phyloP scores from a whole-genome alignment of 2,888 invertebrate species.

The Tuta absoluta region DNA sequence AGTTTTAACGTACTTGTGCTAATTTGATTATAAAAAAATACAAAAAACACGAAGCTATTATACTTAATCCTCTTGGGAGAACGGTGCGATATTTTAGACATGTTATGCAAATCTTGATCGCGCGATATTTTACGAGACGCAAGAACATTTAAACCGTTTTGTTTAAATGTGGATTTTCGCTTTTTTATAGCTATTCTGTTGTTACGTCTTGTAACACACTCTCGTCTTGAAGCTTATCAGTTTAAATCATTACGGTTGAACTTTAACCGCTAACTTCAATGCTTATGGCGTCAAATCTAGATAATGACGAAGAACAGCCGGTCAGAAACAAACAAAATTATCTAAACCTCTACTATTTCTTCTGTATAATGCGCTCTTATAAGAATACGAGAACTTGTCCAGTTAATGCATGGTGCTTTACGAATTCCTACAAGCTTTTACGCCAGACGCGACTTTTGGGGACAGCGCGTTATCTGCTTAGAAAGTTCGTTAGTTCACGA shows the following conservation, averaged over 20 bases:
- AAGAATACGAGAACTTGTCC: background rate
- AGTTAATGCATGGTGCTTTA: slow-evolving; percentile 30
- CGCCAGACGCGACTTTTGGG: slow-evolving; percentile 19
- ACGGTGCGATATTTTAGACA: slow-evolving; percentile 40
- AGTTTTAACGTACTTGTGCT: slow-evolving; percentile 62
- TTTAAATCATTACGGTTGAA: background rate
- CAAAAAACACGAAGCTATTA: slow-evolving; percentile 39
- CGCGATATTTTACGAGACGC: slow-evolving; percentile 27
- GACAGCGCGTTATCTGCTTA: slow-evolving; percentile 38
- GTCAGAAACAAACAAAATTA: background rate
- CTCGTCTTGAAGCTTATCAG: background rate
- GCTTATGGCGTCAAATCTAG: background rate
- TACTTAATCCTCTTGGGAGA: slow-evolving; percentile 42
- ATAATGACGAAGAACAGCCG: background rate
- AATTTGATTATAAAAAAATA: slow-evolving; percentile 28
- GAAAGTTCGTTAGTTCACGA: slow-evolving; percentile 69
- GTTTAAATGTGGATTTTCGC: slow-evolving; percentile 24
- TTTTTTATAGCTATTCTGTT: slow-evolving; percentile 4
- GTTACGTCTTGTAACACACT: background rate
- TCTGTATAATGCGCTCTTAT: background rate
- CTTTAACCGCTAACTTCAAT: background rate
- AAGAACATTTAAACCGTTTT: slow-evolving; percentile 28
- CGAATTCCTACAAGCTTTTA: slow-evolving; percentile 32
- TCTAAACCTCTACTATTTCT: background rate
- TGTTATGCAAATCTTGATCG: slow-evolving; percentile 53